phyloP scores from a whole-genome alignment of 1,140 invertebrate genomes.

The Ceratosolen solmsi region DNA sequence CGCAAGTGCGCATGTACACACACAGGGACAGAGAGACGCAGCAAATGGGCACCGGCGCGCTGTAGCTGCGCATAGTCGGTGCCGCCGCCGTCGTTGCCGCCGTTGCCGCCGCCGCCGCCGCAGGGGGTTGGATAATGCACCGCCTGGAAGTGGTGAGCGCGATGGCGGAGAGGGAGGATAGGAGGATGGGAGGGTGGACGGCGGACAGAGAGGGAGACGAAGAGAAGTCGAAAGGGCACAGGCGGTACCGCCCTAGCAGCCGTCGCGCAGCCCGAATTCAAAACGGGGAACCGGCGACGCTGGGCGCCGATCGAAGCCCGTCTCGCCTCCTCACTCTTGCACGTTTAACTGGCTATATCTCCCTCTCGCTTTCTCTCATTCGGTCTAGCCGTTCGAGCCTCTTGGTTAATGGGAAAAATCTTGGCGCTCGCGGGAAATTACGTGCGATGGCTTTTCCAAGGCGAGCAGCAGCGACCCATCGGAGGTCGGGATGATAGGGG shows the following conservation, averaged over 20 bases:
- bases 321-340: not conserved
- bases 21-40: not conserved
- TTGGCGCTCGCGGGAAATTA: too few species aligned
- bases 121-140: conserved; percentile 23
- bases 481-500: not conserved
- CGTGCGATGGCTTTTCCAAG: too few species aligned
- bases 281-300: conserved; percentile 9
- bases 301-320: not conserved
- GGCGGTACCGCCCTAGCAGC: conserved; percentile 47
- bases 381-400: too few species aligned
- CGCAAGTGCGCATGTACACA: too few species aligned
- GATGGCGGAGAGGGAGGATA: conserved; percentile 5
- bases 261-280: conserved; percentile 17
- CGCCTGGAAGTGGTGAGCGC: conserved; percentile 7
- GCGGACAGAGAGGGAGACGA: conserved; percentile 1
- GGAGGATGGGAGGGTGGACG: conserved; percentile 35
- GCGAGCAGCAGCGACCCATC: not conserved
- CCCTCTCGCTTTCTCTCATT: too few species aligned
- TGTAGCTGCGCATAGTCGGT: not conserved
- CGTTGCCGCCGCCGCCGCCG: not conserved
- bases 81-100: not conserved
- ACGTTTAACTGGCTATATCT: too few species aligned
- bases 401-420: too few species aligned
- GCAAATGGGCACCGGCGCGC: not conserved
- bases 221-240: conserved; percentile 48